phyloP scores from a whole-genome alignment of 1,140 invertebrate genomes.

The Conus betulinus region DNA sequence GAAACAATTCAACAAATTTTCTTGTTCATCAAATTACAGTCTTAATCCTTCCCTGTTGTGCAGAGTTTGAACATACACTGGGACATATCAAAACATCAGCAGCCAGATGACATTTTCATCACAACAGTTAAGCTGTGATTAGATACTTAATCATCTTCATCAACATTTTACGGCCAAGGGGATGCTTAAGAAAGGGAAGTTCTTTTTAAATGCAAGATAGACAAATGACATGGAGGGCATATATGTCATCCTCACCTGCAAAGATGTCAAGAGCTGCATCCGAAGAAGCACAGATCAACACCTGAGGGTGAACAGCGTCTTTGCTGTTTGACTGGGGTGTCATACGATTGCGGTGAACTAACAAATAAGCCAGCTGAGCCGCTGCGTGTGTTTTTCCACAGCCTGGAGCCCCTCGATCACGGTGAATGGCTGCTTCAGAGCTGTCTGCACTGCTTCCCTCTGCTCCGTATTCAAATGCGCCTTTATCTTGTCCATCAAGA shows the following conservation, averaged over 20 bases:
- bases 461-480: constrained; percentile 57
- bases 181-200: no score
- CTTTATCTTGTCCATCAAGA: constrained; percentile 36
- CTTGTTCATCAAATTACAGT: no score
- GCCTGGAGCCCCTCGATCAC: constrained; percentile 67
- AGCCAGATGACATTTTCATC: no score
- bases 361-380: constrained; percentile 55
- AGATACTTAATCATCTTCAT: no score
- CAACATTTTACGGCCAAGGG: no score
- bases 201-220: no score
- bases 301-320: constrained; percentile 44
- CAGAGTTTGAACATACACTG: no score
- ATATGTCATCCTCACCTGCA: constrained; percentile 50
- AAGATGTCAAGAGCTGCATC: constrained; percentile 67
- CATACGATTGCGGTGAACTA: constrained; percentile 59
- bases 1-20: no score
- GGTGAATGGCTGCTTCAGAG: constrained; percentile 61
- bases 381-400: constrained; percentile 68
- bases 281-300: constrained; percentile 69
- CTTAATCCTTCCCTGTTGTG: no score
- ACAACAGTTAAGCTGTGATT: no score
- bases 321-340: constrained; percentile 18
- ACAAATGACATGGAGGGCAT: no score
- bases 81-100: no score
- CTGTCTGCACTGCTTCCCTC: constrained; percentile 54